phyloP scores from a whole-genome alignment of 2,888 invertebrate species.

The Atrina japonica region DNA sequence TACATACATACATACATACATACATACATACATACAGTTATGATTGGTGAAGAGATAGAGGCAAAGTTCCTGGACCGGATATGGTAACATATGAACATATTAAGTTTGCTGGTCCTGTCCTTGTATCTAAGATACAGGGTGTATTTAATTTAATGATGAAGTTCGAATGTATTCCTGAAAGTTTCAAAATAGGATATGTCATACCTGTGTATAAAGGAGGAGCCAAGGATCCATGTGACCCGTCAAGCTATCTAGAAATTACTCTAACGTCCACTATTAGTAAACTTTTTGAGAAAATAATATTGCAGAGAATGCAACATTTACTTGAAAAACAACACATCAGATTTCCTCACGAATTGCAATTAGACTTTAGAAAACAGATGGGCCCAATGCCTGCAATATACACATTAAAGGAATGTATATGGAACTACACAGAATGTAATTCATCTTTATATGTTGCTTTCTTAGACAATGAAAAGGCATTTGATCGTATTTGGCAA shows the following conservation, averaged over 20 bases:
- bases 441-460: conserved; percentile 4
- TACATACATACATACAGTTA: too few species aligned
- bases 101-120: neutral
- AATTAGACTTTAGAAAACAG: conserved; percentile 18
- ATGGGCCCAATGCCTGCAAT: conserved; percentile 7
- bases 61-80: conserved; percentile 28
- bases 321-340: neutral
- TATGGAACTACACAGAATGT: conserved; percentile 1
- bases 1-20: too few species aligned
- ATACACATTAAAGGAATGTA: conserved; percentile 15
- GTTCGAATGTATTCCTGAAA: conserved; percentile 1
- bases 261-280: conserved; percentile 23
- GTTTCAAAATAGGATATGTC: conserved; percentile 6
- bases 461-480: conserved; percentile 30
- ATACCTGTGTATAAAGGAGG: conserved; percentile 19
- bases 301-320: conserved; percentile 6
- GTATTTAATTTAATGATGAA: conserved; percentile 6
- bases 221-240: conserved; percentile 8
- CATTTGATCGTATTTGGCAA: conserved; percentile 23
- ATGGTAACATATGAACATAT: conserved; percentile 14
- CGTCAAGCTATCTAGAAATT: conserved; percentile 24
- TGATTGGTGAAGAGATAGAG: too few species aligned
- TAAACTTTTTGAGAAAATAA: conserved; percentile 17
- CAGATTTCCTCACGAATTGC: conserved; percentile 3
- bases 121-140: neutral